Conservation (phyloP, 2,888 invertebrate species). For the Leptinotarsa peninsularis region DNA sequence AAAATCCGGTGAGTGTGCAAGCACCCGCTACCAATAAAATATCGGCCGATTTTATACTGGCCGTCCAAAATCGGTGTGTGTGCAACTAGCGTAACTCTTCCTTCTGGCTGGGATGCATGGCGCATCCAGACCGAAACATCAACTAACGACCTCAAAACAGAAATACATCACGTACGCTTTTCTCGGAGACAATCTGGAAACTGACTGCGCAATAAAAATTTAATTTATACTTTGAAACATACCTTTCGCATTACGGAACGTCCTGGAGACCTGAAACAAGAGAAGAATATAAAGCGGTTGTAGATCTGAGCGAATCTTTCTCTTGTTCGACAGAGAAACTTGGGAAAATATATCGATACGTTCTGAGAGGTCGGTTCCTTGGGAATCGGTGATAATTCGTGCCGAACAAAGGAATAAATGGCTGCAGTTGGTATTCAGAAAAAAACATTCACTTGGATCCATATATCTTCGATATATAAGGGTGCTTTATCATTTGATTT, state of each 20-base stretch:
- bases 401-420: slow-evolving; percentile 4
- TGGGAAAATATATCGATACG: slow-evolving; percentile 19
- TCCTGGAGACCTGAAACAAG: slow-evolving; percentile 46
- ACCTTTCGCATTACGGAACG: slow-evolving; percentile 48
- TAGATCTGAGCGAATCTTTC: slow-evolving; percentile 22
- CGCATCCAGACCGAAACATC: background rate
- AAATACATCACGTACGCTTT: slow-evolving; percentile 5
- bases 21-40: too few relatives aligned
- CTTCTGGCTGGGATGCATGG: too few relatives aligned
- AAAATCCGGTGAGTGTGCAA: too few relatives aligned
- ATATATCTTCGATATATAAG: too few relatives aligned
- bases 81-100: too few relatives aligned
- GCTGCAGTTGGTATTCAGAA: background rate
- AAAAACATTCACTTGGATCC: background rate
- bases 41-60: too few relatives aligned
- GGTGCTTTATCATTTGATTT: too few relatives aligned
- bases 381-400: slow-evolving; percentile 1
- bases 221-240: slow-evolving; percentile 43
- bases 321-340: slow-evolving; percentile 5
- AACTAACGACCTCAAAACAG: background rate
- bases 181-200: slow-evolving; percentile 26
- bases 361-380: slow-evolving; percentile 11
- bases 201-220: slow-evolving; percentile 34
- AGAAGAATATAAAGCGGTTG: slow-evolving; percentile 41
- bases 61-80: too few relatives aligned